phyloP scores from a whole-genome alignment of 2,797 vertebrate genomes.

The Crypturellus tataupa region DNA sequence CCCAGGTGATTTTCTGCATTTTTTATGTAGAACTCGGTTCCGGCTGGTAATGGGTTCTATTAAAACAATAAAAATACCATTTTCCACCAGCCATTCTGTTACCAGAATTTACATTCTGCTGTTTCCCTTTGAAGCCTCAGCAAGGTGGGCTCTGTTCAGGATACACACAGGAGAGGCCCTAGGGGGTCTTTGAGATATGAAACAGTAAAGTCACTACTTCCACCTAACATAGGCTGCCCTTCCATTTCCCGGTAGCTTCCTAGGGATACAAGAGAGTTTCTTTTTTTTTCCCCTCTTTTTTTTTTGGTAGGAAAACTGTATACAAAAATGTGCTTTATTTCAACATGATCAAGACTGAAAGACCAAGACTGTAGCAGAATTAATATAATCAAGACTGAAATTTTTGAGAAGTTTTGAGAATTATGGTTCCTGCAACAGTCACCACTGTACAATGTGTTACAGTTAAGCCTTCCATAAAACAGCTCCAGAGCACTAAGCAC shows the following conservation, averaged over 20 bases:
- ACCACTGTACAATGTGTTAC: background rate
- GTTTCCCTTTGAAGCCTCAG: background rate
- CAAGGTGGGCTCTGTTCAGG: background rate
- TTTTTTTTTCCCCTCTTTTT: background rate
- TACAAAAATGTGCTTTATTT: background rate
- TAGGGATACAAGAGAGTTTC: background rate
- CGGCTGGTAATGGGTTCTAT: background rate
- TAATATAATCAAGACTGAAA: background rate
- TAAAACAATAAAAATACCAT: background rate
- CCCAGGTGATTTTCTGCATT: background rate
- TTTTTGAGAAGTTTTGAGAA: background rate
- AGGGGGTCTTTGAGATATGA: background rate
- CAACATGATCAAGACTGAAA: background rate
- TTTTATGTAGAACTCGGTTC: background rate
- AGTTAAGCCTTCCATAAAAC: background rate
- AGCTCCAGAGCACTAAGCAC: background rate
- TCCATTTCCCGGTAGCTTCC: slow-evolving; percentile 8
- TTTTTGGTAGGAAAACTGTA: background rate
- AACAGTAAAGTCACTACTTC: background rate
- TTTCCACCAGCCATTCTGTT: background rate
- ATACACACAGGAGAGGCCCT: background rate
- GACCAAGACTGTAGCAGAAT: background rate
- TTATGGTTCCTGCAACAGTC: background rate
- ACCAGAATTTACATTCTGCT: background rate
- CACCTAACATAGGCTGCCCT: background rate